A percentile compares a stretch with the other conserved stretches of the same genome.
Conservation (phyloP, 53 echinoderm and acorn worm genomes). For the Zoroaster sp. region DNA sequence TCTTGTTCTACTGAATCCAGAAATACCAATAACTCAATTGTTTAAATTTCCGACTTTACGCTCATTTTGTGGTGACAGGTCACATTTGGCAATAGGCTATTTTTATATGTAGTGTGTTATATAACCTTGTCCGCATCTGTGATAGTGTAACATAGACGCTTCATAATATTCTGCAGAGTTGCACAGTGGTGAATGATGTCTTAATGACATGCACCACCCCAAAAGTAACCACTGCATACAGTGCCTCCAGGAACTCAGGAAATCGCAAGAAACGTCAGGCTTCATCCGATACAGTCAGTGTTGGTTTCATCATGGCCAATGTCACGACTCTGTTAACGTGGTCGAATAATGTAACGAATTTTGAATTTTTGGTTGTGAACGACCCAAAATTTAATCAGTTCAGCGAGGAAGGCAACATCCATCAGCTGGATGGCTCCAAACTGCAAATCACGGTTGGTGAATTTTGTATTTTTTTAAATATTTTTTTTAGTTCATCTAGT, state of each 20-base stretch:
- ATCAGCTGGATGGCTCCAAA: not conserved
- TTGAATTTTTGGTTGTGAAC: slow-evolving; percentile 22
- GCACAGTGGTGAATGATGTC: not conserved
- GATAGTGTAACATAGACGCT: not conserved
- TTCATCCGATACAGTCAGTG: not conserved
- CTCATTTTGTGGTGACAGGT: not conserved
- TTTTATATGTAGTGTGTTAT: not conserved
- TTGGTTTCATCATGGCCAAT: slow-evolving; percentile 57
- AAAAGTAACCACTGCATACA: not conserved
- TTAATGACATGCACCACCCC: slow-evolving; percentile 35
- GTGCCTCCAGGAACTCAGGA: too few species aligned
- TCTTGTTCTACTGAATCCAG: too few species aligned
- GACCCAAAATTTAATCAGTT: slow-evolving; percentile 61
- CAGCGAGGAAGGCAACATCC: not conserved
- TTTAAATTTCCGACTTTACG: not conserved
- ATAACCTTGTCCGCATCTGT: not conserved
- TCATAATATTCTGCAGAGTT: not conserved
- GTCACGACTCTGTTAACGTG: not conserved
- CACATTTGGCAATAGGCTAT: not conserved
- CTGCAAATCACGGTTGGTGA: not conserved
- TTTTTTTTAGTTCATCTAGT: not conserved
- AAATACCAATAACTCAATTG: not conserved
- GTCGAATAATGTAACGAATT: slow-evolving; percentile 6
- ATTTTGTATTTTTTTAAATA: not conserved
- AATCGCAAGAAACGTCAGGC: not conserved